These are phyloP conservation scores for Asobara japonica DNA, from an alignment of 1,140 invertebrate genomes.

Conservation along the genomic window DNA sequence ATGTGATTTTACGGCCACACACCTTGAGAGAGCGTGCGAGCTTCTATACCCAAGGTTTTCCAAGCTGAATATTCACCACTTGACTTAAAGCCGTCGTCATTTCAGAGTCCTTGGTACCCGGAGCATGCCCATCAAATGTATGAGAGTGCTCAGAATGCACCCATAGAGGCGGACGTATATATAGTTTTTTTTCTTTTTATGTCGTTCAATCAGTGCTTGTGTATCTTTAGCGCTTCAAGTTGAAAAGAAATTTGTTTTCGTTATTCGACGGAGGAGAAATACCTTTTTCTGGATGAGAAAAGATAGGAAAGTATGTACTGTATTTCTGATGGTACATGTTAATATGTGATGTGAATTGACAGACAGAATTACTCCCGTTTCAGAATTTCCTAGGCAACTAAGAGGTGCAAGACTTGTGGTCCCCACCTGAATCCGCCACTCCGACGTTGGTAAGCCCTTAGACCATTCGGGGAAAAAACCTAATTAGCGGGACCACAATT, in stretches of 20 bases:
- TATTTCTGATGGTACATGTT: too few species aligned
- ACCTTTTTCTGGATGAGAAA: too few species aligned
- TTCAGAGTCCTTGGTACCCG: not conserved
- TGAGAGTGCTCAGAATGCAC: conserved; percentile 1
- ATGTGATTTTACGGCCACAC: conserved; percentile 26
- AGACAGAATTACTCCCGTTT: too few species aligned
- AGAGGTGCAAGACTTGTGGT: too few species aligned
- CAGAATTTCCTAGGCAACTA: too few species aligned
- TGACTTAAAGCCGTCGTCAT: conserved; percentile 6
- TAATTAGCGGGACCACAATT: too few species aligned
- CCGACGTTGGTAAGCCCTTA: too few species aligned
- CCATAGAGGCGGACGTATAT: not conserved
- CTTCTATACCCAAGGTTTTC: conserved; percentile 9
- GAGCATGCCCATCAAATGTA: not conserved
- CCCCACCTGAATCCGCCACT: too few species aligned
- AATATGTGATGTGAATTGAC: too few species aligned
- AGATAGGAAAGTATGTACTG: too few species aligned
- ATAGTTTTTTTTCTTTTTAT: not conserved
- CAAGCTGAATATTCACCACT: conserved; percentile 5
- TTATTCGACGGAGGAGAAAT: not conserved
- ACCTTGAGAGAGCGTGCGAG: conserved; percentile 10
- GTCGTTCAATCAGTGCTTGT: not conserved
- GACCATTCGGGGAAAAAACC: too few species aligned
- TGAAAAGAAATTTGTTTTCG: not conserved
- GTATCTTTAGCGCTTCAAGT: not conserved